Evolutionary conservation across 1,140 invertebrate genomes (phyloP), one percentile per base, ranked within the genome.

Genomic region (Homalodisca vitripennis): DNA sequence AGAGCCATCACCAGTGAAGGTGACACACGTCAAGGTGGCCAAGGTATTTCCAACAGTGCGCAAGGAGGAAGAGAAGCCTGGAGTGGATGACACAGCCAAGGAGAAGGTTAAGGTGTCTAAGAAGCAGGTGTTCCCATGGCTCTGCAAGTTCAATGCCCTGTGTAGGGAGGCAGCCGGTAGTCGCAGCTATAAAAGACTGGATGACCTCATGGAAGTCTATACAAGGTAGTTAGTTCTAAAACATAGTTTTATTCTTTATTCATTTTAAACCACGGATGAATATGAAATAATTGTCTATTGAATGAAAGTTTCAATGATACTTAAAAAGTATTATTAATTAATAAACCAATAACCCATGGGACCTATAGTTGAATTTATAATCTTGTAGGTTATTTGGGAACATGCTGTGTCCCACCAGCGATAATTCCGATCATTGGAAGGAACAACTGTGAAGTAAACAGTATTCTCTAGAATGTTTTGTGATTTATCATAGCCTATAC

Each of bases 91-190:
- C 6, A 20, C 17, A 22, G 22, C 48, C n/a, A 51, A 51, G n/a
- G 48, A 51, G 48, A 51, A 20, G n/a, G n/a, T 51, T 3, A 51
- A 51, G 48, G 48, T 51, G 48, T 14, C n/a, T 3, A 63, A 63
- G 3, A 51, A 66, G 22, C 41, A 66, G 34, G 41, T 20, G 17
- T 66, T 66, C 31, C 64, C 64, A 3, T 66, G 64, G 64, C 64
- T 66, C 3, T 22, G 12, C 17, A 51, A 27, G 27, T 66, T 66
- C 24, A 41, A 32, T 32, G 24, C 31, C n/a, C 64, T 48, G 31
- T 66, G 64, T 41, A 3, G 64, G 3, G 22, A 47, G 41, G 64
- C 64, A 27, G 24, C 20, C 20, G 64, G 64, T 6, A 48, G 41
- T 30, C n/a, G 27, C 13, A 66, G 64, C 27, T 41, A 41, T 26